Percentiles rank a stretch among this genome's conserved stretches.
These are phyloP conservation scores for Naja naja DNA, from an alignment of 2,113 vertebrate species.

Conservation along the genomic window DNA sequence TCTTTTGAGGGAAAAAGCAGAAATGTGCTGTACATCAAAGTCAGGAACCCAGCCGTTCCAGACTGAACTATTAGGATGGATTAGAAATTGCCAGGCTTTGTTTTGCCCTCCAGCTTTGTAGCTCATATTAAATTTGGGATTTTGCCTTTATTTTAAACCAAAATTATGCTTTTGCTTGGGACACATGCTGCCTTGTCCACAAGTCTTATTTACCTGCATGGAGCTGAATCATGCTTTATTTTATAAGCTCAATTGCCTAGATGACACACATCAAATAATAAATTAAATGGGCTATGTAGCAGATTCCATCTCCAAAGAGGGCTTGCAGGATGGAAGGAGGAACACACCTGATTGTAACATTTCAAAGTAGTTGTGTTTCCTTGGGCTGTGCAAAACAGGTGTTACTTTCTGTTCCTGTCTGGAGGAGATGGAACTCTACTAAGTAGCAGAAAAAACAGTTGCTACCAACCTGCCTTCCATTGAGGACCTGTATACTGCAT, in stretches of 20 bases:
- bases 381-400: background rate
- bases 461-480: too few relatives aligned
- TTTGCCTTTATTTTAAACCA: background rate
- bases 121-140: conserved; percentile 2
- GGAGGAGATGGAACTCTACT: background rate
- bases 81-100: conserved; percentile 12
- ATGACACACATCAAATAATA: background rate
- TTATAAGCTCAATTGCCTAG: background rate
- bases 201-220: background rate
- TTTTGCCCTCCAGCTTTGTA: conserved; percentile 13
- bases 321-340: background rate
- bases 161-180: background rate
- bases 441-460: background rate
- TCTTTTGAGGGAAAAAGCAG: background rate
- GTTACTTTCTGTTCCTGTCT: background rate
- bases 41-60: background rate
- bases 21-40: background rate
- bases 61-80: background rate
- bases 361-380: background rate
- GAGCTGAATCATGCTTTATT: background rate
- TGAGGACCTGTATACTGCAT: too few relatives aligned
- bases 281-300: background rate
- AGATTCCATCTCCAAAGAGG: background rate
- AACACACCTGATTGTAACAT: background rate
- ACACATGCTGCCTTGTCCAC: background rate